These are phyloP conservation scores for Yponomeuta plumbellus DNA, from an alignment of 2,888 invertebrate species.

Conservation along the genomic window DNA sequence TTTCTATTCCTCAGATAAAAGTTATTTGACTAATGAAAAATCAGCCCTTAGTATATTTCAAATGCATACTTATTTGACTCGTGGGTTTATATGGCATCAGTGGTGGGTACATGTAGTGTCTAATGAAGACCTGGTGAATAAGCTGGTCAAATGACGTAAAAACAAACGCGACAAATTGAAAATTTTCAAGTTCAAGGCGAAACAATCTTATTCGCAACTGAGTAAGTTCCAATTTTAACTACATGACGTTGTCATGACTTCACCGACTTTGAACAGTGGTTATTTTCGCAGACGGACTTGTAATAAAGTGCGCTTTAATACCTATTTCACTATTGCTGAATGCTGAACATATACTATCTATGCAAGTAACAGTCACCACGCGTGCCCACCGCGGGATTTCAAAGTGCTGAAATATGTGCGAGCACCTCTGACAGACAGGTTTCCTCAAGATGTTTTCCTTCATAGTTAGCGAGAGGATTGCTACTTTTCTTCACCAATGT, in stretches of 20 bases:
- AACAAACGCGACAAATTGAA: neutral
- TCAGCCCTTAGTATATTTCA: too few species aligned
- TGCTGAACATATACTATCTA: neutral
- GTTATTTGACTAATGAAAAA: too few species aligned
- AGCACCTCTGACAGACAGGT: too few species aligned
- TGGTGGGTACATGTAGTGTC: neutral
- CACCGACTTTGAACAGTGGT: neutral
- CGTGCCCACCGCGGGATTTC: too few species aligned
- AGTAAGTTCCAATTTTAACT: conserved; percentile 6
- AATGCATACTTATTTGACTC: too few species aligned
- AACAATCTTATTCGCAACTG: neutral
- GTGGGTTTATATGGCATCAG: too few species aligned
- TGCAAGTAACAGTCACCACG: too few species aligned
- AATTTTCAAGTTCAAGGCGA: neutral
- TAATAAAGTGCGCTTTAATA: neutral
- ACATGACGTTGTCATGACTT: neutral
- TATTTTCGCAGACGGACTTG: neutral
- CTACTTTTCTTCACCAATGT: too few species aligned
- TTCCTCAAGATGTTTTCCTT: too few species aligned
- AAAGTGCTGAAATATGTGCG: too few species aligned
- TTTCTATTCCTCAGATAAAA: too few species aligned
- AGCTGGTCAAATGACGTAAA: neutral
- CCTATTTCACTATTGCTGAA: neutral
- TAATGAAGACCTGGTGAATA: neutral
- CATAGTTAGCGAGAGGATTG: too few species aligned